Evolutionary conservation across 2,797 vertebrate species (phyloP), one percentile per base, ranked within the genome.

Genomic region (Strix occidentalis): DNA sequence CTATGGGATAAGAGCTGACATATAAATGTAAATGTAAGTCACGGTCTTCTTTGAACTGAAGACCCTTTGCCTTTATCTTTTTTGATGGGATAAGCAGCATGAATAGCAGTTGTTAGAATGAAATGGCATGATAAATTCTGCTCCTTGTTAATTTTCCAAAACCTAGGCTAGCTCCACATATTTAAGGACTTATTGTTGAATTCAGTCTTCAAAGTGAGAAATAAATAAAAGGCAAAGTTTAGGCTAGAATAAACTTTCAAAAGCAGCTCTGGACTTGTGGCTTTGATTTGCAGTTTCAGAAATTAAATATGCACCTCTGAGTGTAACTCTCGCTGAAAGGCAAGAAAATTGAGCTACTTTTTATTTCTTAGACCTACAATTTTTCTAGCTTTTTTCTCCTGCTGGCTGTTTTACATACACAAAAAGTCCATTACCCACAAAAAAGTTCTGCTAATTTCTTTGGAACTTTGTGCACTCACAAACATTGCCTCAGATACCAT

Each of bases 281-380:
- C 3, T 84, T 90, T 80, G 60, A 94, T 88, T 96, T 92, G 71
- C 19, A 68, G 66, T 93, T 87, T 75, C 63, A 90, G 64, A 90
- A 88, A 82, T 45, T 16, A 93, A 90, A 86, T 74, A 74, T 35
- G 9, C 37, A 77, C 41, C 26, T 80, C 35, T 46, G 29, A 57
- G 13, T 31, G 15, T 83, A 77, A 58, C 16, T 92, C 45, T 87
- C 21, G 23, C 28, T 88, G 83, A 88, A 95, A 95, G 68, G 33
- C 11, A 84, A 89, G n/a, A 80, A 84, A 80, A 93, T 28, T 68
- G 18, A 7, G 18, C 31, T 45, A 50, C 33, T 90, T 95, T 93
- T 91, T 87, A 72, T 92, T 89, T 75, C 54, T 86, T 82, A 82
- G 48, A 68, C 21, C 25, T 70, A 33, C 2, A n/a, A 82, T 58